phyloP scores from a whole-genome alignment of 2,113 vertebrate genomes.

The Eupsittula cactorum region DNA sequence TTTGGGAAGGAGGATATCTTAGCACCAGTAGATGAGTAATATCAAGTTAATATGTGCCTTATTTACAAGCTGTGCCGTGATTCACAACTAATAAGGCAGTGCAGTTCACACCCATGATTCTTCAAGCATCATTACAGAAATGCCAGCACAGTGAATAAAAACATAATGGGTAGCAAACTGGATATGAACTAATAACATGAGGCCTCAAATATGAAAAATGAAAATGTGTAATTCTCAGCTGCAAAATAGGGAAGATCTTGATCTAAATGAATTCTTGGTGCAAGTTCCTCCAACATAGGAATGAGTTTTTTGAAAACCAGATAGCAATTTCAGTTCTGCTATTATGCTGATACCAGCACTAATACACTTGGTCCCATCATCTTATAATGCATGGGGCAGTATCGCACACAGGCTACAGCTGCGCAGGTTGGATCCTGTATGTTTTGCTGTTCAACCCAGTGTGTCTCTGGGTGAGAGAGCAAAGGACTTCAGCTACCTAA shows the following conservation, averaged over 20 bases:
- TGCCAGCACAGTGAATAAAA: conserved; percentile 14
- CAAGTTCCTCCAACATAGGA: background rate
- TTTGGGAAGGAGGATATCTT: background rate
- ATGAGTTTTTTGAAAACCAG: background rate
- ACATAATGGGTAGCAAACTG: background rate
- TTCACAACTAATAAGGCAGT: conserved; percentile 5
- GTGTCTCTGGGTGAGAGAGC: background rate
- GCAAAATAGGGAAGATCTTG: background rate
- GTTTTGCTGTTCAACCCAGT: background rate
- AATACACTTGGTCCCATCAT: background rate
- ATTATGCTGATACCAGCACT: background rate
- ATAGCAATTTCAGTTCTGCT: background rate
- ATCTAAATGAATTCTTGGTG: background rate
- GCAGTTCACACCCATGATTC: conserved; percentile 3
- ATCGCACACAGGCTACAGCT: background rate
- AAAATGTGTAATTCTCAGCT: background rate
- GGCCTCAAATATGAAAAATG: background rate
- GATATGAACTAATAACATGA: background rate
- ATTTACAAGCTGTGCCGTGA: conserved; percentile 22
- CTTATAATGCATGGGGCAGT: background rate
- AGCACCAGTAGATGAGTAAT: conserved; percentile 28
- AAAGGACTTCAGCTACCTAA: background rate
- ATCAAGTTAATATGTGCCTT: background rate
- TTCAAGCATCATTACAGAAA: background rate
- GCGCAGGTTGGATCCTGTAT: background rate